These are phyloP conservation scores for Siderastrea siderea DNA, from an alignment of 92 coral and sea anemone species.

Conservation along the genomic window DNA sequence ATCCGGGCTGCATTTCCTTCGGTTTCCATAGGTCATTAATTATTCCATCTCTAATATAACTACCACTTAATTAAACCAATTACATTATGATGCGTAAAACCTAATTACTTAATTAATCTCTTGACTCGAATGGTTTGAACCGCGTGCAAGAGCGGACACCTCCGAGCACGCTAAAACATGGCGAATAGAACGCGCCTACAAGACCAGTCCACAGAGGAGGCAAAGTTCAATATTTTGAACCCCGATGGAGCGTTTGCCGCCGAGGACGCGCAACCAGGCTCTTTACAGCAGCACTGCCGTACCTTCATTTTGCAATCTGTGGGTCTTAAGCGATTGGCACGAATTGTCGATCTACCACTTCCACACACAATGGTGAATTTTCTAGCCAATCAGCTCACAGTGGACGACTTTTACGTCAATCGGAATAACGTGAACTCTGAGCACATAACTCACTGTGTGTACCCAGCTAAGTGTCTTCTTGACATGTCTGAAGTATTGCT, in stretches of 20 bases:
- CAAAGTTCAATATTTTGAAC: conserved; percentile 80
- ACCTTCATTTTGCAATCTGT: conserved; percentile 88
- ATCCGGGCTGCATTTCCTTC: not conserved
- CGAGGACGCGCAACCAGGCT: conserved; percentile 45
- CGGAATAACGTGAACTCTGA: conserved; percentile 88
- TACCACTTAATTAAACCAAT: not conserved
- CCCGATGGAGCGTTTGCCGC: conserved; percentile 60
- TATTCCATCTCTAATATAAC: not conserved
- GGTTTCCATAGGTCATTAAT: not conserved
- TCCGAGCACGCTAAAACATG: conserved; percentile 62
- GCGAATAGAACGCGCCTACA: conserved; percentile 88
- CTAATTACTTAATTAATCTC: not conserved
- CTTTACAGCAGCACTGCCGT: conserved; percentile 93
- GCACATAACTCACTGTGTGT: conserved; percentile 88
- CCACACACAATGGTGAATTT: conserved; percentile 89
- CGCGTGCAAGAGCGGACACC: conserved; percentile 1
- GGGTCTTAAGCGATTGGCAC: conserved; percentile 88
- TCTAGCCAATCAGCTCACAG: conserved; percentile 86
- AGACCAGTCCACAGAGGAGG: conserved; percentile 70
- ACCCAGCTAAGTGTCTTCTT: conserved; percentile 97
- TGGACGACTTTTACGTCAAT: conserved; percentile 92
- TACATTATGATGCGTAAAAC: conserved; percentile 30
- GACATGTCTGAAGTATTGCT: conserved; percentile 93
- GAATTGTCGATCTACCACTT: conserved; percentile 91
- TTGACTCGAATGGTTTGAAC: not conserved